phyloP scores from a whole-genome alignment of 2,113 vertebrate species.

The Dicentrarchus labrax region DNA sequence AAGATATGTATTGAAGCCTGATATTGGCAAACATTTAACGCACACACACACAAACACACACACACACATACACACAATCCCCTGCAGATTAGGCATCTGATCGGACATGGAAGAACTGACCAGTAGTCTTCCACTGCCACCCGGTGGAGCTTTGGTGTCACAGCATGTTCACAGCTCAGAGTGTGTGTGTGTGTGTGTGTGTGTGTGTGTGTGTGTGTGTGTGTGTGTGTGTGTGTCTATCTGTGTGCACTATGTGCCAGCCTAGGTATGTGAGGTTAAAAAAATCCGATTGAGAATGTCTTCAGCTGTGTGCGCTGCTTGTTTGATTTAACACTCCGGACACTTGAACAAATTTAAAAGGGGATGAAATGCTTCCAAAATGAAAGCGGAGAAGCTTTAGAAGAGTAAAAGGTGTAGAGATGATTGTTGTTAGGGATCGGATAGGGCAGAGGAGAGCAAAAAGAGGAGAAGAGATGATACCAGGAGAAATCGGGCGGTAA shows the following conservation, averaged over 20 bases:
- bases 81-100: conserved; percentile 22
- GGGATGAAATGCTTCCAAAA: conserved; percentile 1
- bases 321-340: conserved; percentile 34
- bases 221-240: neutral
- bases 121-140: conserved; percentile 73
- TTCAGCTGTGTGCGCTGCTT: conserved; percentile 17
- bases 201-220: neutral
- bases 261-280: conserved; percentile 4
- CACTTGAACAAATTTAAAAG: conserved; percentile 3
- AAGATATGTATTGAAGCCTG: conserved; percentile 2
- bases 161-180: neutral
- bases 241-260: neutral
- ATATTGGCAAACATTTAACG: conserved; percentile 14
- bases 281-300: conserved; percentile 26
- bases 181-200: neutral
- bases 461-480: neutral
- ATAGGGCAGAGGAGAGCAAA: neutral
- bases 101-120: neutral
- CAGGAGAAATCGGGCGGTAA: neutral
- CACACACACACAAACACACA: conserved; percentile 12
- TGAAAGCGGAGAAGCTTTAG: neutral
- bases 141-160: conserved; percentile 53
- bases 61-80: neutral
- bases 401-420: neutral
- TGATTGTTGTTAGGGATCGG: neutral